A percentile compares a stretch with the other conserved stretches of the same genome.
Conservation (phyloP, 2,113 vertebrate genomes). For the Burhinus oedicnemus region DNA sequence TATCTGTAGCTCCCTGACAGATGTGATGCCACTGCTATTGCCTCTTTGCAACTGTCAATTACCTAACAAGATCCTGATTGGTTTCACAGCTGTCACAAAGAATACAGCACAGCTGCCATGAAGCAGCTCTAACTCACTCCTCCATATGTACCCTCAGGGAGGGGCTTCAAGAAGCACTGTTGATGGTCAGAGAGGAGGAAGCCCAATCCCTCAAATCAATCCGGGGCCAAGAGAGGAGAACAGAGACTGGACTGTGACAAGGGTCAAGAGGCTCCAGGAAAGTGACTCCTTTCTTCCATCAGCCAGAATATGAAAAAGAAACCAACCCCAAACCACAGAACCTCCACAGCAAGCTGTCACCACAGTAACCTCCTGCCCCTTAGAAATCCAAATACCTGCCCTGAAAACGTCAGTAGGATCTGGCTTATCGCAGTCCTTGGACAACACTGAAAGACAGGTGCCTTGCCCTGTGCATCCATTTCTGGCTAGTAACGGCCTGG, state of each 20-base stretch:
- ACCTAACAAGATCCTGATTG: neutral
- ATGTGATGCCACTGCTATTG: neutral
- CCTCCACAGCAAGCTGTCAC: neutral
- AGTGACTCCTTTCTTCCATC: neutral
- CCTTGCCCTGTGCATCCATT: neutral
- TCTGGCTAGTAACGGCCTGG: neutral
- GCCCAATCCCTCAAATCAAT: neutral
- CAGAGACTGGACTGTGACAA: neutral
- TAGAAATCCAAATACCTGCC: neutral
- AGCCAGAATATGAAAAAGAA: neutral
- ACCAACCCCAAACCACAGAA: neutral
- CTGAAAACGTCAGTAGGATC: neutral
- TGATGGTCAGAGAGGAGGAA: neutral
- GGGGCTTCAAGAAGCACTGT: neutral
- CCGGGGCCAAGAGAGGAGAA: neutral
- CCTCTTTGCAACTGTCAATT: neutral
- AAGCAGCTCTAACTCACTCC: neutral
- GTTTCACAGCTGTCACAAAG: neutral
- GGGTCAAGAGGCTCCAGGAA: neutral
- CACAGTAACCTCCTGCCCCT: neutral
- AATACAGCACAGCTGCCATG: neutral
- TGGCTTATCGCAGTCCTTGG: neutral
- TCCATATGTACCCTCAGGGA: accelerated
- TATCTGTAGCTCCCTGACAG: neutral
- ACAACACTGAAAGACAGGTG: neutral